phyloP scores from a whole-genome alignment of 2,888 invertebrate species.

The Thysanoteuthis rhombus region DNA sequence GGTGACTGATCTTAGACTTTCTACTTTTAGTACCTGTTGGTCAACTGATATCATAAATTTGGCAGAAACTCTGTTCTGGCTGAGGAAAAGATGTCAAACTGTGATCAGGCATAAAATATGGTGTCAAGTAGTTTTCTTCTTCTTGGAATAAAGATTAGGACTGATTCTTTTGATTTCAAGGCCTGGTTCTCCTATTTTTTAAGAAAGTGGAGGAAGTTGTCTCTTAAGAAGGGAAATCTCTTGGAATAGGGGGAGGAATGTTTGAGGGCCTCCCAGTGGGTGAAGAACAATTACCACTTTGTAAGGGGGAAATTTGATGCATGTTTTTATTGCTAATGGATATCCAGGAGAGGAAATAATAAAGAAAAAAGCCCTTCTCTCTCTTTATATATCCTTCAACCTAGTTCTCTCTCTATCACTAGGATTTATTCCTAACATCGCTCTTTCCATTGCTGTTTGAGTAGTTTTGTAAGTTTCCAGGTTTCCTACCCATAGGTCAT shows the following conservation, averaged over 20 bases:
- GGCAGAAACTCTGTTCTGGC: too few species aligned
- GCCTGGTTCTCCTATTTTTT: not conserved
- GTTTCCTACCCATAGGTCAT: too few species aligned
- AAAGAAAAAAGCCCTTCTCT: too few species aligned
- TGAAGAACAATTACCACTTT: not conserved
- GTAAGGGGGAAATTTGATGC: not conserved
- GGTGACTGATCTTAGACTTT: not conserved
- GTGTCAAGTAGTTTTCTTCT: not conserved
- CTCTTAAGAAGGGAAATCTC: not conserved
- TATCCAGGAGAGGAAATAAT: not conserved
- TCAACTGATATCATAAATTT: too few species aligned
- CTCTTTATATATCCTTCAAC: too few species aligned
- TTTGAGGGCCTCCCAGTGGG: not conserved
- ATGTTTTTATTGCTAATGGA: not conserved
- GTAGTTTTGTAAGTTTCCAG: too few species aligned
- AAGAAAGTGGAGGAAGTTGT: not conserved
- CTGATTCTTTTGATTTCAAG: not conserved
- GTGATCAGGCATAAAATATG: not conserved
- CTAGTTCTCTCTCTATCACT: too few species aligned
- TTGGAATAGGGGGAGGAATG: not conserved
- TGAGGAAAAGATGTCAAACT: not conserved
- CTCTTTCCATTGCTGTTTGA: too few species aligned
- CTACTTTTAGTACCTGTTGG: too few species aligned
- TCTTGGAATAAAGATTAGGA: not conserved
- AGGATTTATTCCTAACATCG: too few species aligned